Percentiles rank a stretch among this genome's conserved stretches.
Evolutionary conservation across 2,888 invertebrate genomes (phyloP).

Genomic region (Macrosoma leucophasiata): DNA sequence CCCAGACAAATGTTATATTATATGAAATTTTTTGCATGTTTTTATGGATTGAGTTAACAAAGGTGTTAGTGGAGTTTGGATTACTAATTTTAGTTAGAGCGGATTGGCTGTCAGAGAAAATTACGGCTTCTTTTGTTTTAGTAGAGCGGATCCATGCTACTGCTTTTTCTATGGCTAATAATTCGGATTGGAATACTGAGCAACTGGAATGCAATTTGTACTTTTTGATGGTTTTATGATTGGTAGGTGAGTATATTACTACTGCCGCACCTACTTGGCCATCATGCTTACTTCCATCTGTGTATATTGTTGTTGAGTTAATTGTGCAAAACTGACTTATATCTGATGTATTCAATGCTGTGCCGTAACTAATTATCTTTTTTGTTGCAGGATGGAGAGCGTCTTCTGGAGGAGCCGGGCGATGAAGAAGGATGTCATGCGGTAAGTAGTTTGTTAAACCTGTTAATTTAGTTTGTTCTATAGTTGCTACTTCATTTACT

Average conservation of each 20-base stretch:
- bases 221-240: conserved; percentile 3
- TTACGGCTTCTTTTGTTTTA: not conserved
- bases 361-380: not conserved
- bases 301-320: conserved; percentile 2
- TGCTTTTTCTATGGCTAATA: conserved; percentile 10
- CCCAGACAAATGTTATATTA: conserved; percentile 6
- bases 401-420: not conserved
- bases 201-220: conserved; percentile 15
- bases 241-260: not conserved
- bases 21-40: not conserved
- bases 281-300: conserved; percentile 15
- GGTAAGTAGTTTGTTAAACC: conserved; percentile 2
- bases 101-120: conserved; percentile 11
- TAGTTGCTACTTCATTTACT: conserved; percentile 1
- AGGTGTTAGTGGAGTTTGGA: conserved; percentile 1
- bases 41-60: not conserved
- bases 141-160: not conserved
- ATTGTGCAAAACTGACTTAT: not conserved
- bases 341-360: not conserved
- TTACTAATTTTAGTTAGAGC: conserved; percentile 3
- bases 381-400: not conserved
- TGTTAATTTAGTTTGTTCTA: conserved; percentile 2
- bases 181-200: conserved; percentile 20
- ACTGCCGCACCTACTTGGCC: conserved; percentile 13
- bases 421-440: conserved; percentile 1